Evolutionary conservation across 2,113 vertebrate genomes (phyloP).

Genomic region (Entelurus aequoreus): DNA sequence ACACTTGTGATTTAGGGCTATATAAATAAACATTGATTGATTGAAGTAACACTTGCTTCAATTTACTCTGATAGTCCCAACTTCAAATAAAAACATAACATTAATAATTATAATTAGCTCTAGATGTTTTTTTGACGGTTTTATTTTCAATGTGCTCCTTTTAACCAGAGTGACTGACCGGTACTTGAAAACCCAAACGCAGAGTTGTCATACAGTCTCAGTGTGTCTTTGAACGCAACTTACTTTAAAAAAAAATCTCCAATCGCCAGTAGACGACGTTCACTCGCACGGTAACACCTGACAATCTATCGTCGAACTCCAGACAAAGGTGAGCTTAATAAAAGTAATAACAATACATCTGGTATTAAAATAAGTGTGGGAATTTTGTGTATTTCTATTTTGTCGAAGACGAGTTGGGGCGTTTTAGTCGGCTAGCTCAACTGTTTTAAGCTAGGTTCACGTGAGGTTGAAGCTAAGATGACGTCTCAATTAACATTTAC

Average conservation of each 20-base stretch:
- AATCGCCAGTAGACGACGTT: slow-evolving; percentile 86
- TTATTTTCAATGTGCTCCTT: neutral
- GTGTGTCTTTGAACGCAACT: neutral
- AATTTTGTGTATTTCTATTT: neutral
- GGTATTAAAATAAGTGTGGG: neutral
- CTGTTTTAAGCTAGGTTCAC: slow-evolving; percentile 16
- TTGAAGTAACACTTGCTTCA: too few relatives aligned
- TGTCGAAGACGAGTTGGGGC: neutral
- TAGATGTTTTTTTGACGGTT: neutral
- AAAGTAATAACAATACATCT: neutral
- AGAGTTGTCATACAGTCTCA: neutral
- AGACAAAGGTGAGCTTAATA: slow-evolving; percentile 25
- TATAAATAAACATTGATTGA: too few relatives aligned
- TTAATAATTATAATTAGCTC: neutral
- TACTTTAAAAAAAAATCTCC: slow-evolving; percentile 63
- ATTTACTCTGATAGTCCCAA: too few relatives aligned
- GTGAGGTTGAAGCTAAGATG: slow-evolving; percentile 31
- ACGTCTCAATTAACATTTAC: slow-evolving; percentile 18
- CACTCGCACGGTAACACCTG: slow-evolving; percentile 75
- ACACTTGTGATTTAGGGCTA: too few relatives aligned
- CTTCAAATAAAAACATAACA: neutral
- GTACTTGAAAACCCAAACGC: neutral
- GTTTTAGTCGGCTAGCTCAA: too few relatives aligned
- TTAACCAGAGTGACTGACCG: slow-evolving; percentile 27
- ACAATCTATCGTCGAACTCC: slow-evolving; percentile 67